Percentiles rank a stretch among this genome's conserved stretches.
These are phyloP conservation scores for Diadegma fenestrale DNA, from an alignment of 2,888 invertebrate genomes.

Conservation along the genomic window DNA sequence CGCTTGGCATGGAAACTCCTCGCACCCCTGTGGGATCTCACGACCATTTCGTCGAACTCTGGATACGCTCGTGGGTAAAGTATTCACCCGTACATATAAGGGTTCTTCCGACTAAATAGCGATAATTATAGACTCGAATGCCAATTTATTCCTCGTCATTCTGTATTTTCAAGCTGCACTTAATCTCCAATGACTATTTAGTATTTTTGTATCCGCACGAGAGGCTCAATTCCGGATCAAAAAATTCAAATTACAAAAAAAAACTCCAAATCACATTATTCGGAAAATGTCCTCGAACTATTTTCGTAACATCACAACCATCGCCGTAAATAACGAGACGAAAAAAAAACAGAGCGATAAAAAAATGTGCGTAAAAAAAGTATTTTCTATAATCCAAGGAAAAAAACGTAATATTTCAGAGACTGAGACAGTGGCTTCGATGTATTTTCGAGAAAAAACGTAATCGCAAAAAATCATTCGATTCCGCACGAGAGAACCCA, in stretches of 20 bases:
- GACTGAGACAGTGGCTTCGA: background rate
- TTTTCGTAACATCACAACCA: background rate
- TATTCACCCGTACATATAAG: constrained; percentile 8
- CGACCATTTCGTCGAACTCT: constrained; percentile 37
- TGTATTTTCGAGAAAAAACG: background rate
- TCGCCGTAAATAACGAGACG: background rate
- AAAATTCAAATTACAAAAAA: background rate
- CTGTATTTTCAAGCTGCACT: background rate
- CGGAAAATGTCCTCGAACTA: too few relatives aligned
- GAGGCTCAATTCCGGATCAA: background rate
- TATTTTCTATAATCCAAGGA: background rate
- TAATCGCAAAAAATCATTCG: background rate
- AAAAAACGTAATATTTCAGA: background rate
- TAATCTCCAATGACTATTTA: background rate
- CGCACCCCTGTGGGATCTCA: constrained; percentile 33
- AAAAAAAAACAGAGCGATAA: background rate
- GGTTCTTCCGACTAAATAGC: background rate
- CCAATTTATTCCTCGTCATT: background rate
- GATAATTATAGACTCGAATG: background rate
- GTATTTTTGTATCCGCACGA: background rate
- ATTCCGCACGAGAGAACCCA: constrained; percentile 23
- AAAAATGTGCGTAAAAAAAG: background rate
- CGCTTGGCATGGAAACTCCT: constrained; percentile 21
- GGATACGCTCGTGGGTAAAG: constrained; percentile 25
- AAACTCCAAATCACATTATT: background rate